Evolutionary conservation across 2,888 invertebrate species (phyloP).

Genomic region (Drosophila sordidula): DNA sequence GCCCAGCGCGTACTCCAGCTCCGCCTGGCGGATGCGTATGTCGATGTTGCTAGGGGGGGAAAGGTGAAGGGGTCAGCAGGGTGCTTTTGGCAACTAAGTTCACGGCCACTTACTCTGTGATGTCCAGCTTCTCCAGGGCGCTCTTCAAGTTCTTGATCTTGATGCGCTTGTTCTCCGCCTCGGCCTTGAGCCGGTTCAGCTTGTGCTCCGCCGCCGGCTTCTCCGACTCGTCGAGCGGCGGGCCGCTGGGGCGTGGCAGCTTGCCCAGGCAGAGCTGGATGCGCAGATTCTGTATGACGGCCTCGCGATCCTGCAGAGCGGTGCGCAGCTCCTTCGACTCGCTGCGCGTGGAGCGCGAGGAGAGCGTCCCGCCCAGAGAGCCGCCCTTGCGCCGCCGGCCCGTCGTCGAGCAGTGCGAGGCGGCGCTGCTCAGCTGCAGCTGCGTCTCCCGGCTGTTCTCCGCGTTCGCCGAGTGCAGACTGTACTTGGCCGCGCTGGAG

Average conservation of each 20-base stretch:
- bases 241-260: conserved; percentile 84
- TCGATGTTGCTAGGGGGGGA: conserved; percentile 90
- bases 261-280: conserved; percentile 84
- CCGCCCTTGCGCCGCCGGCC: conserved; percentile 87
- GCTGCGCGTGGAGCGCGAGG: conserved; percentile 72
- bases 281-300: conserved; percentile 90
- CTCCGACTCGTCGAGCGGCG: conserved; percentile 86
- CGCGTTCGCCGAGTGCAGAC: conserved; percentile 66
- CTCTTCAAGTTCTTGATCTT: conserved; percentile 93
- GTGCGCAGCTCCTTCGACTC: conserved; percentile 88
- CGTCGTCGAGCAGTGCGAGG: conserved; percentile 82
- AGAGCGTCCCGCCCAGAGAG: conserved; percentile 82
- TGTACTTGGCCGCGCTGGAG: conserved; percentile 79
- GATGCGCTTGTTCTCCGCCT: conserved; percentile 91
- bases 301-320: conserved; percentile 92
- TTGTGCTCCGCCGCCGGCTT: conserved; percentile 87
- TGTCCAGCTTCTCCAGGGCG: conserved; percentile 92
- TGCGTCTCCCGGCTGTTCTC: conserved; percentile 91
- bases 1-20: conserved; percentile 94
- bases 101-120: conserved; percentile 91
- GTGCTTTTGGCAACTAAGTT: not conserved
- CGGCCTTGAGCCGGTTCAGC: conserved; percentile 87
- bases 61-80: not conserved
- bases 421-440: conserved; percentile 89
- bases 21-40: conserved; percentile 94